Base-by-base conservation (phyloP, 2,797 vertebrate species). In the Psittacula derbiana region DNA sequence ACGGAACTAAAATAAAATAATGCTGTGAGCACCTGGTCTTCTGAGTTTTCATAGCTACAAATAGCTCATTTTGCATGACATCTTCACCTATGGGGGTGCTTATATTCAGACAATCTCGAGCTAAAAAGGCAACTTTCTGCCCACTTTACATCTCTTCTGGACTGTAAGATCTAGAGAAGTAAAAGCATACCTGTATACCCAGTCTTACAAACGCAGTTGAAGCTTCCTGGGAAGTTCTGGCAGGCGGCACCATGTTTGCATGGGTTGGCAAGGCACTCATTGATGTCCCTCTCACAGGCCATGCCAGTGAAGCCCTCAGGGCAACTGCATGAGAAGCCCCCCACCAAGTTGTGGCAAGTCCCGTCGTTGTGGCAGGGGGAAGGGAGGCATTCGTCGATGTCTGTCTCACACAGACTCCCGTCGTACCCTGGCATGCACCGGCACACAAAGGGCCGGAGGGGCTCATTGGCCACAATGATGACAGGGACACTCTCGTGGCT, bases 271-370 rank as follows among this genome's bases (percentile, higher is more conserved):
- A 99, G 98, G 96, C 99, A 99, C 97, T 99, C 99, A 0, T 99
- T 99, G 98, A 99, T 31, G 3, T 99, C 99, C 88, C 99, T 98
- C 96, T 99, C 99, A 3, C 99, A 99, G 79, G 99, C 99, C 97
- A 99, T 98, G 44, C 99, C 99, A 0, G 99, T 99, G 98, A 99
- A 99, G 70, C 99, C 99, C n/a, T 98, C 99, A 0, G 98, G 98
- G 93, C 99, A 99, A 97, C 98, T 99, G 98, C 99, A 99, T 4
- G 99, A 99, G 97, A 99, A 99, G 25, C 99, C 98, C 6, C 99
- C 99, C 80, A 99, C 99, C 90, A 99, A 96, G 95, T 99, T 99
- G 94, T 99, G 99, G 98, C 99, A 99, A 19, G 96, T 99, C 93
- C 98, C 99, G 0, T 98, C 98, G 7, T 99, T 99, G 98, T 99